A percentile compares a stretch with the other conserved stretches of the same genome.
Conservation (phyloP, 2,888 invertebrate genomes). For the Blastobasis adustella region DNA sequence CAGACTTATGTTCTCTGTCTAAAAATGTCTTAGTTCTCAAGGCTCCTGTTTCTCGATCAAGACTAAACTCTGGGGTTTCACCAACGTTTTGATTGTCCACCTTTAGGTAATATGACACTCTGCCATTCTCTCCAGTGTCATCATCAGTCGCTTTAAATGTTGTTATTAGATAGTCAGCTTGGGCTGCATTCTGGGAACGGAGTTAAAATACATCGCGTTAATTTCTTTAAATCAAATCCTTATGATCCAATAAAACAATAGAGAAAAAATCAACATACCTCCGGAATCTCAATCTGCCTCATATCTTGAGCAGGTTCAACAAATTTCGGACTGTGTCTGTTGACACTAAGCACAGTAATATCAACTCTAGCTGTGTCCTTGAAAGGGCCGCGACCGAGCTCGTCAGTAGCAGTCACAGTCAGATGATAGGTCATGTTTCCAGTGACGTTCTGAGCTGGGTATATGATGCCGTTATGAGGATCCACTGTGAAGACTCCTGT, state of each 20-base stretch:
- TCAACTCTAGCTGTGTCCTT: constrained; percentile 82
- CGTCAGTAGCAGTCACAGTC: constrained; percentile 85
- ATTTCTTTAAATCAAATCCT: no score
- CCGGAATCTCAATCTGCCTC: constrained; percentile 85
- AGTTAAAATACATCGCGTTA: no score
- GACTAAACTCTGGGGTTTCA: constrained; percentile 87
- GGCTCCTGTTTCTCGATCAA: constrained; percentile 86
- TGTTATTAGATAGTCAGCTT: constrained; percentile 84
- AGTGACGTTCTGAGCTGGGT: constrained; percentile 81
- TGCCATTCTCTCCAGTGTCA: constrained; percentile 89
- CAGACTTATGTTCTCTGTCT: constrained; percentile 80
- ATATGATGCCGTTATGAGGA: constrained; percentile 85
- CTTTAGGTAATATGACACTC: constrained; percentile 88
- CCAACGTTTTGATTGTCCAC: constrained; percentile 84
- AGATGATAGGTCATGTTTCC: constrained; percentile 75
- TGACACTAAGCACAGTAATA: constrained; percentile 85
- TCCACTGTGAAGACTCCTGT: constrained; percentile 85
- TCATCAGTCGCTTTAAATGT: constrained; percentile 88
- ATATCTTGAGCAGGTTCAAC: constrained; percentile 84
- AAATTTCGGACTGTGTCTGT: constrained; percentile 88
- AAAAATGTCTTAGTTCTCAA: constrained; percentile 85
- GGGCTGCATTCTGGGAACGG: constrained; percentile 78
- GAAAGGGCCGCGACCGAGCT: constrained; percentile 78
- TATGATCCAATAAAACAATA: no score
- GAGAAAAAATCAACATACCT: constrained; percentile 66